Base-by-base conservation (phyloP, 92 coral and sea anemone species). In the Zoanthus sansibaricus region DNA sequence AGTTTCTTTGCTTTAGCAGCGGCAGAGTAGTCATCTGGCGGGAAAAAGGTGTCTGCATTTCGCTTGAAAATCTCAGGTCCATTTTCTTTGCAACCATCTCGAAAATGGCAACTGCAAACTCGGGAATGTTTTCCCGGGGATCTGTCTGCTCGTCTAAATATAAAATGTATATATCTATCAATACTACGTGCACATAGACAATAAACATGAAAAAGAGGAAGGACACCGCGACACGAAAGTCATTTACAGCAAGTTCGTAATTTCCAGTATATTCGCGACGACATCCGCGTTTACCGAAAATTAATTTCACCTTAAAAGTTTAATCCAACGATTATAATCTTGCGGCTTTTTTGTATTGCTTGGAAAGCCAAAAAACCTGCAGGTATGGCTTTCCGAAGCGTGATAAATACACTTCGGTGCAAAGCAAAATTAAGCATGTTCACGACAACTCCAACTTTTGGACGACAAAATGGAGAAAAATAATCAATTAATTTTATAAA, bases 341-440 rank as follows among this genome's bases (percentile, higher is more conserved):
- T 79, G 49, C n/a, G 15, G 0, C n/a, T 79, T 54, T 49, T 79
- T 79, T 79, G 6, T 20, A 58, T 51, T 17, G 55, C 44, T 79
- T 58, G 84, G 84, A 55, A 79, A 79, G 7, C 84, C 84, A 79
- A 58, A 58, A 25, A 79, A 78, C 44, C 45, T 21, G 51, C 74
- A 82, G 73, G 68, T 33, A 21, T 82, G 86, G 77, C 77, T 66
- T 46, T 82, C 75, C 0, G 86, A 82, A 45, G 70, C 42, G 86
- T 82, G 86, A 3, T 61, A n/a, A n/a, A n/a, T 79, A 55, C 72
- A 79, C 6, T 58, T 73, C 4, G 84, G 73, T 1, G 73, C 71
- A 44, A 79, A 79, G 55, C 84, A 79, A n/a, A n/a, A 48, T 79
- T 74, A 48, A 79, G 47, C 84, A 79, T 79, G 69, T 68, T 68